Evolutionary conservation across 1,140 invertebrate genomes (phyloP).

Genomic region (Drosophila sturtevanti): DNA sequence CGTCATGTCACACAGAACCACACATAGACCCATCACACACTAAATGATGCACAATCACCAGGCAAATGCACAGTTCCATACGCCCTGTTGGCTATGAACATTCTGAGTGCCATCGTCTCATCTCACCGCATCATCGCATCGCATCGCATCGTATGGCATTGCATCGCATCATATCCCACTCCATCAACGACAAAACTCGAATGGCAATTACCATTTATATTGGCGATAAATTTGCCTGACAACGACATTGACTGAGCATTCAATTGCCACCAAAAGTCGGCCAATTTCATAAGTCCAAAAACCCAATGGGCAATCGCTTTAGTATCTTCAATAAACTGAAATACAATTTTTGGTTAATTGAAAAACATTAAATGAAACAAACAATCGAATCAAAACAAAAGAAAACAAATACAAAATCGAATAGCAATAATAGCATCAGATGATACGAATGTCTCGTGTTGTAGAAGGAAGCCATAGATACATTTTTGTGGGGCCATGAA

Average conservation of each 20-base stretch:
- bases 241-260: slow-evolving; percentile 16
- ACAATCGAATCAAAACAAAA: slow-evolving; percentile 17
- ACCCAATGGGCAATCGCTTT: slow-evolving; percentile 3
- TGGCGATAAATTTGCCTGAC: slow-evolving; percentile 5
- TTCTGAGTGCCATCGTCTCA: slow-evolving; percentile 34
- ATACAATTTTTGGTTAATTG: slow-evolving; percentile 67
- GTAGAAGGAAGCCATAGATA: slow-evolving; percentile 57
- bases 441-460: slow-evolving; percentile 29
- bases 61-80: slow-evolving; percentile 43
- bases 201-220: slow-evolving; percentile 27
- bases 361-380: slow-evolving; percentile 49
- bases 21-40: slow-evolving; percentile 7
- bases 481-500: slow-evolving; percentile 65
- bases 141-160: slow-evolving; percentile 1
- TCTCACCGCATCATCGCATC: slow-evolving; percentile 22
- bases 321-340: slow-evolving; percentile 16
- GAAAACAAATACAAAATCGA: slow-evolving; percentile 4
- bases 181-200: slow-evolving; percentile 30
- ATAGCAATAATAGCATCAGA: slow-evolving; percentile 21
- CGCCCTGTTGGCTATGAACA: slow-evolving; percentile 23
- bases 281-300: slow-evolving; percentile 24
- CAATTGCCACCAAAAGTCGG: slow-evolving; percentile 39
- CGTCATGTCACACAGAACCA: slow-evolving; percentile 9
- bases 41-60: slow-evolving; percentile 50
- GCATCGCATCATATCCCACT: slow-evolving; percentile 26